Evolutionary conservation across 2,888 invertebrate species (phyloP), one percentile per base, ranked within the genome.

Genomic region (Julus scandinavius): DNA sequence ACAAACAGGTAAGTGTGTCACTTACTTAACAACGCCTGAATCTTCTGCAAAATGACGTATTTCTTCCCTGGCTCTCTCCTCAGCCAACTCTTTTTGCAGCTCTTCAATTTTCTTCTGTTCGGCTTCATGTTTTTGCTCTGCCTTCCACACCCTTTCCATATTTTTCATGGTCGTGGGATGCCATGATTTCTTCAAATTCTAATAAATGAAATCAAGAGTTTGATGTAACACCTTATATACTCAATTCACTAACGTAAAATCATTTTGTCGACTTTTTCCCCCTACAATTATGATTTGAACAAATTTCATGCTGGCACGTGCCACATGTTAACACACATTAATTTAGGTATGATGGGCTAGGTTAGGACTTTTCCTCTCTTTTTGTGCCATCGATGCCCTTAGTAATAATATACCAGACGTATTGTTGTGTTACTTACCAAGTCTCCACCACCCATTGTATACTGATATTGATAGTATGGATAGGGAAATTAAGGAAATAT

Each of bases 161-260:
- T 96, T 96, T 91, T 95, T 95, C 93, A 95, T 94, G 0, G 95
- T 96, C 89, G 94, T 95, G 40, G 96, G 96, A 92, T 96, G 96
- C 96, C 96, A 96, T 93, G 96, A 95, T 91, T 96, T 96, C 90
- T 96, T 96, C 2, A 95, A 93, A 92, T 96, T 96, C 96, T 96
- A 90, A 13, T 88, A 38, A 88, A 58, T 15, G 3, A 20, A 83
- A 83, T 40, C 29, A 20, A 72, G 29, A 20, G 29, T 2, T 72
- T 29, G 29, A 72, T 20, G 63, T 89, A 87, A 84, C 50, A 17
- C 80, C 54, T n/a, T 20, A 3, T 87, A n/a, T 54, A 49, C 29
- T 50, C 49, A 29, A n/a, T 0, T 40, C 88, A 89, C 80, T 58
- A 2, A 20, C 83, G 88, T 54, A 9, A 29, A 80, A 80, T 87